Base-by-base conservation (phyloP, 2,797 vertebrate species). In the Orestias chungarensis region DNA sequence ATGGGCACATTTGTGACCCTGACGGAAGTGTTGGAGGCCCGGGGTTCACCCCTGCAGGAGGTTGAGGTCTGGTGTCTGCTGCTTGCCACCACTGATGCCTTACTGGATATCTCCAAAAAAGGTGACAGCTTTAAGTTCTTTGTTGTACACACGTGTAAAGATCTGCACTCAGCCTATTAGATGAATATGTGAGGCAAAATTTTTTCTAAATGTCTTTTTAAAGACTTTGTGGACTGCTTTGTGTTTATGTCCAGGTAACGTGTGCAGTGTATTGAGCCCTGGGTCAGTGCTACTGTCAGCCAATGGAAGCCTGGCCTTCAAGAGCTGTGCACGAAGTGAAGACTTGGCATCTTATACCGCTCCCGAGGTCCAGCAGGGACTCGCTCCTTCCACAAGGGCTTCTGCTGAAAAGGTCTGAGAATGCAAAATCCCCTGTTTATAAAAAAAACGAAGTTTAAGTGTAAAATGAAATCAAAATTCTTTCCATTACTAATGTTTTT, bases 11-110 rank as follows among this genome's bases (percentile, higher is more conserved):
- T 95, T 68, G 95, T 96, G 91, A 96, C 95, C 73, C 93, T 98
- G 92, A 93, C 95, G 27, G 95, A 96, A 71, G 95, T 94, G 88
- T 81, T 98, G 87, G 95, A 96, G 91, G 93, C 90, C 79, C 94
- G 93, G 89, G 96, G 94, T 55, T 93, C 94, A 57, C 92, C 96
- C 42, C 87, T 98, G 80, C 95, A 95, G 27, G 96, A 97, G 80
- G 95, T 95, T 23, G 96, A 97, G 86, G 93, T 97, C 82, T 98
- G 97, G 96, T 94, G 95, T 82, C 88, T 98, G 42, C 92, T 98
- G 78, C 88, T 93, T 1, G 82, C 94, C 75, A 92, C 94, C 66
- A 86, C 92, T 8, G 89, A 94, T 66, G 86, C 89, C 73, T 93
- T 98, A 85, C 87, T 95, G 79, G 92, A 95, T 74, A 93, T 96